phyloP scores from a whole-genome alignment of 30 jellyfish, hydroid and myxozoan genomes.

The Aurelia coerulea region DNA sequence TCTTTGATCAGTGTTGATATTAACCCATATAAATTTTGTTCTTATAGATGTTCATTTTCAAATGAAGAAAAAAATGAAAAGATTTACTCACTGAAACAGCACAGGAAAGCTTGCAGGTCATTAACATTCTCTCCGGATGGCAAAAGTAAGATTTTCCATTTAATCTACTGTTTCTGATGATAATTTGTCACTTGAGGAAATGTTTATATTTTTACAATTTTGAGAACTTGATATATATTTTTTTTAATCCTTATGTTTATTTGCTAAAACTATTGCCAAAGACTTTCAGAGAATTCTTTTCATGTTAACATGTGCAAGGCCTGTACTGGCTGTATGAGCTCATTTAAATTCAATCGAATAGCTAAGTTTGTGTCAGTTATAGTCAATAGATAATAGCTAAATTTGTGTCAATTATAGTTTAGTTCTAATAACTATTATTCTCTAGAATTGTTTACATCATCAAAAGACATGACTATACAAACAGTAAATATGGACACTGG shows the following conservation, averaged over 20 bases:
- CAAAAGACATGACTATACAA: slow-evolving; percentile 73
- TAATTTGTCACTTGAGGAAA: too few species aligned
- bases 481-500: slow-evolving; percentile 73
- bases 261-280: too few species aligned
- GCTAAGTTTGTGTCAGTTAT: too few species aligned
- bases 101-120: slow-evolving; percentile 89
- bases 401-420: too few species aligned
- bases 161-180: not conserved
- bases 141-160: slow-evolving; percentile 37
- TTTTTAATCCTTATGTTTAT: not conserved
- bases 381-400: too few species aligned
- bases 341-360: too few species aligned
- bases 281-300: too few species aligned
- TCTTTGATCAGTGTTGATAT: too few species aligned
- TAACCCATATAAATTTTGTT: not conserved
- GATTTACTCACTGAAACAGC: slow-evolving; percentile 61
- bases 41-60: slow-evolving; percentile 64
- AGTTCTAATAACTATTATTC: not conserved
- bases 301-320: too few species aligned
- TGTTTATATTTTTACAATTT: not conserved
- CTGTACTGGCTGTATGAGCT: too few species aligned
- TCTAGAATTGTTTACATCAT: slow-evolving; percentile 58
- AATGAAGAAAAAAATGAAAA: slow-evolving; percentile 46
- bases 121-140: slow-evolving; percentile 78
- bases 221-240: not conserved